These are phyloP conservation scores for Leptogaster cylindrica DNA, from an alignment of 2,888 invertebrate genomes.

Conservation along the genomic window DNA sequence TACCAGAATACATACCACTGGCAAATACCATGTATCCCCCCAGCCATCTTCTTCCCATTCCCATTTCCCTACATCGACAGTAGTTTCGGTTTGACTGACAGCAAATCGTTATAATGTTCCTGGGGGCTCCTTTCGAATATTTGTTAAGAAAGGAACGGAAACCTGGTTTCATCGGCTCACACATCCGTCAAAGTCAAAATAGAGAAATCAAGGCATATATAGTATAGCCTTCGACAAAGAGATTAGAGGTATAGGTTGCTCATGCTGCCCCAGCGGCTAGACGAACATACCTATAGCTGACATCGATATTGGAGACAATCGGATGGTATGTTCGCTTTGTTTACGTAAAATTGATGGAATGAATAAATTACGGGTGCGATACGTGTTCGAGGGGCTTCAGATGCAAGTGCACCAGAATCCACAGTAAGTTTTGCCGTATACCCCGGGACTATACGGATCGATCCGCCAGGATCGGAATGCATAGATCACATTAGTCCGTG, in stretches of 20 bases:
- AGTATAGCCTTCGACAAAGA: constrained; percentile 25
- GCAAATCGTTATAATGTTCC: constrained; percentile 47
- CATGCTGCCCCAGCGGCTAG: constrained; percentile 9
- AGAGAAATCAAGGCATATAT: constrained; percentile 52
- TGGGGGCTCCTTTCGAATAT: constrained; percentile 30
- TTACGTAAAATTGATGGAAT: constrained; percentile 39
- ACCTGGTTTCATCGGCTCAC: constrained; percentile 46
- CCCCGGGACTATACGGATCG: not conserved
- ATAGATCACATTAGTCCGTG: constrained; percentile 44
- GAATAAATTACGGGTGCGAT: constrained; percentile 39
- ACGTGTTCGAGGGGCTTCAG: not conserved
- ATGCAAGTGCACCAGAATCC: not conserved
- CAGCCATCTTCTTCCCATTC: constrained; percentile 41
- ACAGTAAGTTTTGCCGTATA: too few relatives aligned
- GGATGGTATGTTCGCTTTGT: constrained; percentile 36
- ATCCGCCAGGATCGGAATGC: constrained; percentile 18
- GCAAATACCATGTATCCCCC: too few relatives aligned
- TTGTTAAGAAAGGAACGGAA: constrained; percentile 23
- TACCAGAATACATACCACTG: too few relatives aligned
- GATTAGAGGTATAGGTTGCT: constrained; percentile 22
- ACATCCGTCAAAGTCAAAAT: constrained; percentile 62
- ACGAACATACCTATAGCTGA: constrained; percentile 14
- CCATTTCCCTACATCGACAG: constrained; percentile 39
- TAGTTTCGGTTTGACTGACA: constrained; percentile 45
- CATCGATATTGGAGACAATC: constrained; percentile 21